Percentiles rank a stretch among this genome's conserved stretches.
These are phyloP conservation scores for Meteorus cinctellus DNA, from an alignment of 2,888 invertebrate species.

Conservation along the genomic window DNA sequence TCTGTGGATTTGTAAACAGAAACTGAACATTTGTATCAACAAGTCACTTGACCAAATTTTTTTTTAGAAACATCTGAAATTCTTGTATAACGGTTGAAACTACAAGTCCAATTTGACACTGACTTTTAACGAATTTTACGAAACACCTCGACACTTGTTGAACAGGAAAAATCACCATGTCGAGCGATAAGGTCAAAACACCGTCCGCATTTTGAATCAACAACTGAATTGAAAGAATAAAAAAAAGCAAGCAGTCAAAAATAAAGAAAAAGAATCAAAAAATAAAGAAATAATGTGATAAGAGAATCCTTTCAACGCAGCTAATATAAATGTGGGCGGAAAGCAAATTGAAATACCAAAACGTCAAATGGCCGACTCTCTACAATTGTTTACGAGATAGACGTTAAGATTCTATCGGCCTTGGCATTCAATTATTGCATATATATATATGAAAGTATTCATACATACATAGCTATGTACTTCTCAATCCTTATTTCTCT, in stretches of 20 bases:
- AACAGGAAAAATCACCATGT: slow-evolving; percentile 18
- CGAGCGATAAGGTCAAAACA: slow-evolving; percentile 33
- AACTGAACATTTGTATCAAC: no score
- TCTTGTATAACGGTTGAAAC: no score
- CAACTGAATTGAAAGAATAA: neutral
- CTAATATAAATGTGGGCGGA: slow-evolving; percentile 14
- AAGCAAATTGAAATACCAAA: slow-evolving; percentile 33
- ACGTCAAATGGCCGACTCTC: slow-evolving; percentile 27
- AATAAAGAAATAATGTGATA: neutral
- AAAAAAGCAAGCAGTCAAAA: neutral
- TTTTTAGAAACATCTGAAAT: no score
- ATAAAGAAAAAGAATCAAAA: neutral
- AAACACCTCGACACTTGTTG: slow-evolving; percentile 14
- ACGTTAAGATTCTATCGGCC: slow-evolving; percentile 25
- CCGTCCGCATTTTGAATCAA: slow-evolving; percentile 21
- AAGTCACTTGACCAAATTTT: no score
- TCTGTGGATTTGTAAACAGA: no score
- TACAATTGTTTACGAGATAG: slow-evolving; percentile 36
- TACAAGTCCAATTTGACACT: neutral
- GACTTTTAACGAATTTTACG: neutral
- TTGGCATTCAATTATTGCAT: slow-evolving; percentile 22
- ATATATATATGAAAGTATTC: neutral
- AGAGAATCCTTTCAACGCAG: neutral
- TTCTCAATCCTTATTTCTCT: neutral
- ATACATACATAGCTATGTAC: neutral